phyloP scores from a whole-genome alignment of 2,797 vertebrate species.

The Myotis planiceps region DNA sequence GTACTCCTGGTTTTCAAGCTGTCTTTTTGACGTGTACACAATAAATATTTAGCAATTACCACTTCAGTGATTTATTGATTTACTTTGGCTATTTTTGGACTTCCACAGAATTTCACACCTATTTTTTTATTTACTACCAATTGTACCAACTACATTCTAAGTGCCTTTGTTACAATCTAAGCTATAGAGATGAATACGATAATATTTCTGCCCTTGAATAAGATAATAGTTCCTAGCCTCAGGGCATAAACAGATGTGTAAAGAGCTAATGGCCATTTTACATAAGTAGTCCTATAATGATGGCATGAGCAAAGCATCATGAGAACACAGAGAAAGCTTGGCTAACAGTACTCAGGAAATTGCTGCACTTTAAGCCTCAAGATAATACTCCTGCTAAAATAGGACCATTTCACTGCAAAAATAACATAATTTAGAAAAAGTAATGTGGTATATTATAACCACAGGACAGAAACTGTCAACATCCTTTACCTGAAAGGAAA shows the following conservation, averaged over 20 bases:
- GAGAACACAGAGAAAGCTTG: neutral
- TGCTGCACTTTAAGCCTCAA: neutral
- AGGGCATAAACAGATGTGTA: neutral
- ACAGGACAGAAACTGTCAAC: neutral
- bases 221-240: neutral
- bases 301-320: neutral
- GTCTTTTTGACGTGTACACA: neutral
- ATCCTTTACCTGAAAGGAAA: neutral
- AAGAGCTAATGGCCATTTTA: neutral
- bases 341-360: neutral
- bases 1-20: neutral
- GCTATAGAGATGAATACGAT: neutral
- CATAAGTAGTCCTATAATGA: neutral
- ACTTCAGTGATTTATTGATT: neutral
- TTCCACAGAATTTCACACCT: neutral
- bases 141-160: neutral
- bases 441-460: neutral
- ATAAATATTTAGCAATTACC: neutral
- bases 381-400: neutral
- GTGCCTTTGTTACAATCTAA: neutral
- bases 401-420: neutral
- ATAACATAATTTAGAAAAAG: neutral
- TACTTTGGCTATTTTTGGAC: neutral
- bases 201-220: neutral
- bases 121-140: neutral